Base-by-base conservation (phyloP, 2,888 invertebrate genomes). In the Machimus atricapillus region DNA sequence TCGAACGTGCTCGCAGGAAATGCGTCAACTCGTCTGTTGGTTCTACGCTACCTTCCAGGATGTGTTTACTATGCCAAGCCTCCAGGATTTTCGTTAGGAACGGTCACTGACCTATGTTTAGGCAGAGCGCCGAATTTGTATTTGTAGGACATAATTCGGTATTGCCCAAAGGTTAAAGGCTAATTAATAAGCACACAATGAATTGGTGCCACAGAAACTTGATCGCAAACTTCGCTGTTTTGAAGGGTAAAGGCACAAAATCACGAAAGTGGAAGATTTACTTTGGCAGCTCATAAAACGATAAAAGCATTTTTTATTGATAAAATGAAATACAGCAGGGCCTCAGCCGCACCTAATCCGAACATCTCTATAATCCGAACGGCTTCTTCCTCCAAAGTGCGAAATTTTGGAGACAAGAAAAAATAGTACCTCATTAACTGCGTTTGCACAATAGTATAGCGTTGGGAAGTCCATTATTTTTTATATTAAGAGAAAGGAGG, bases 61-160 rank as follows among this genome's bases (percentile, higher is more conserved):
- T 58, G 34, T 66, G 58, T 82, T 66, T 82, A 82, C 82, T 79
- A 79, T n/a, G 27, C 52, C 78, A 52, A 31, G 23, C 79, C 56
- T 27, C 56, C 14, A 31, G 27, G 52, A 31, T 52, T 52, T 79
- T 16, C 58, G 58, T 19, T 37, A 82, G 19, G 16, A 58, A 34
- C 27, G 82, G 82, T 14, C 82, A 37, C 23, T 82, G 82, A 82
- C 58, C 82, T 66, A 19, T n/a, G 66, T 52, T 56, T 52, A 14
- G 66, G 27, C 9, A 66, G 23, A 9, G 27, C 23, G 27, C 12
- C 23, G 66, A 19, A 66, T 66, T 23, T n/a, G n/a, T 52, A 66
- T 66, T 23, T n/a, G n/a, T 52, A 19, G 23, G 9, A 23, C 23
- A 27, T 23, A 23, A 19, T 23, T 7, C 9, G 27, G 66, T 52